These are phyloP conservation scores for Helicoverpa armigera DNA, from an alignment of 1,140 invertebrate species.

Conservation along the genomic window DNA sequence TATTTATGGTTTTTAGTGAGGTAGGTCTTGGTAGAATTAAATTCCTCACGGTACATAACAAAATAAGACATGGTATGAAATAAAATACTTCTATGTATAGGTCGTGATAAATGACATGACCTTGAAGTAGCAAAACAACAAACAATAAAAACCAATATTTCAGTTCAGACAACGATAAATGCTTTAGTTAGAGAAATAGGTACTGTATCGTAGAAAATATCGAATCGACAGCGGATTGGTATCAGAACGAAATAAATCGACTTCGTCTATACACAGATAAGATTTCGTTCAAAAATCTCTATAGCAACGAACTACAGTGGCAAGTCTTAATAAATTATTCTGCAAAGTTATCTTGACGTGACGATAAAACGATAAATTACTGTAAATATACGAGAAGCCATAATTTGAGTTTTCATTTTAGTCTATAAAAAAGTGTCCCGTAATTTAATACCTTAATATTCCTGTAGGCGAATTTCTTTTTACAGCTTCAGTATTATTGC, in stretches of 20 bases:
- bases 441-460: not conserved
- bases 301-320: not conserved
- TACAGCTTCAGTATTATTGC: not conserved
- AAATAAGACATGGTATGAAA: not conserved
- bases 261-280: not conserved
- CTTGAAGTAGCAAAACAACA: not conserved
- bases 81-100: not conserved
- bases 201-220: not conserved
- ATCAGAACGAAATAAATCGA: not conserved
- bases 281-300: not conserved
- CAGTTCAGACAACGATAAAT: not conserved
- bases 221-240: not conserved
- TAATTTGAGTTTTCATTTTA: not conserved
- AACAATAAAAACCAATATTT: constrained; percentile 13
- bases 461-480: not conserved
- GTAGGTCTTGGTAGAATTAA: too few species aligned
- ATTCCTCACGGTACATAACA: too few species aligned
- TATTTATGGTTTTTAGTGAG: too few species aligned
- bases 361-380: not conserved
- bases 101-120: not conserved
- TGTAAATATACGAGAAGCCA: not conserved
- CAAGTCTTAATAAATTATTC: not conserved
- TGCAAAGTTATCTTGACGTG: not conserved
- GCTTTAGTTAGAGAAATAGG: not conserved
- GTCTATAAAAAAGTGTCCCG: constrained; percentile 12